Percentiles rank a stretch among this genome's conserved stretches.
Evolutionary conservation across 2,113 vertebrate genomes (phyloP).

Genomic region (Ophiodon elongatus): DNA sequence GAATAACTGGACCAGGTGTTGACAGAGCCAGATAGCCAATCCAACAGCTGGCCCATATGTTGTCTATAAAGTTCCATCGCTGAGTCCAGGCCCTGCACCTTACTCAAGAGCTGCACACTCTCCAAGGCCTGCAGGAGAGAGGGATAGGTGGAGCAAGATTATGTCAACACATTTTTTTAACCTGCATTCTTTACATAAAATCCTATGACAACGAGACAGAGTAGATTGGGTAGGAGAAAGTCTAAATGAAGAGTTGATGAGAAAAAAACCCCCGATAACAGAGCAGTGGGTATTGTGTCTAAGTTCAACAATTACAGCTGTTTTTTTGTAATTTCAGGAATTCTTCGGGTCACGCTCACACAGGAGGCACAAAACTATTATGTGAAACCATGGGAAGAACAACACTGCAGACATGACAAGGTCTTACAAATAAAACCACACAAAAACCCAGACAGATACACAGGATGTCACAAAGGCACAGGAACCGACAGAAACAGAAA

Average conservation of each 20-base stretch:
- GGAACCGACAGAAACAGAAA: conserved; percentile 35
- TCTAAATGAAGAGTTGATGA: neutral
- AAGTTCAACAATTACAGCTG: conserved; percentile 24
- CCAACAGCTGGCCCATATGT: conserved; percentile 88
- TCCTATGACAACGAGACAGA: neutral
- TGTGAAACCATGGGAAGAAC: conserved; percentile 64
- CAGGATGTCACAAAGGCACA: conserved; percentile 65
- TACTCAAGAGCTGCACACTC: conserved; percentile 82
- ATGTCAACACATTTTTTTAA: conserved; percentile 17
- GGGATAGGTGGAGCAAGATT: neutral
- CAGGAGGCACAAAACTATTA: conserved; percentile 25
- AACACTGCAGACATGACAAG: conserved; percentile 55
- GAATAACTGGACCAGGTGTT: conserved; percentile 87
- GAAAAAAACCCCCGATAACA: neutral
- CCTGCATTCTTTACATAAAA: neutral
- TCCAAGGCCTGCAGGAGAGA: conserved; percentile 84
- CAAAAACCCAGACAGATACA: conserved; percentile 47
- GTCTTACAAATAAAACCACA: conserved; percentile 54
- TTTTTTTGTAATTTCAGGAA: conserved; percentile 28
- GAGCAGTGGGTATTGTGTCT: conserved; percentile 4
- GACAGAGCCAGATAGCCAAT: conserved; percentile 84
- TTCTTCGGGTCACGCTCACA: conserved; percentile 17
- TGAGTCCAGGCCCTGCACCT: conserved; percentile 78
- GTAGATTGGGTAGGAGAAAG: neutral
- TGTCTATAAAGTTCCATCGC: conserved; percentile 84